These are phyloP conservation scores for Chrysolophus pictus DNA, from an alignment of 2,797 vertebrate genomes.

Conservation along the genomic window DNA sequence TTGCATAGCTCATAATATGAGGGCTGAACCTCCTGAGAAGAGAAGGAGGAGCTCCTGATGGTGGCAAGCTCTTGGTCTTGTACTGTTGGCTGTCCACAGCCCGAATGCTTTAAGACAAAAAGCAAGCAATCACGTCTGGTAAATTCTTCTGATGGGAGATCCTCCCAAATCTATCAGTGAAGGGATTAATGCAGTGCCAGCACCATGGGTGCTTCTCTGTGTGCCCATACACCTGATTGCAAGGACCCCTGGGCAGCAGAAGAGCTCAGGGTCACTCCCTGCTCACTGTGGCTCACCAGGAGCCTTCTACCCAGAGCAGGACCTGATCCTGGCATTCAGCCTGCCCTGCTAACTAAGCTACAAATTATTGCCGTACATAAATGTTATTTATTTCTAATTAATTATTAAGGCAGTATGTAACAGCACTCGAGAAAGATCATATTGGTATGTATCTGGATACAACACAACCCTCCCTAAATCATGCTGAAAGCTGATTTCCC, in stretches of 20 bases:
- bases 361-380: slow-evolving; percentile 16
- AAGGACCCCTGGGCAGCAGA: not conserved
- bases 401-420: slow-evolving; percentile 38
- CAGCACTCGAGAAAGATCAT: slow-evolving; percentile 8
- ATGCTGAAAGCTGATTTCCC: not conserved
- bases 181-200: not conserved
- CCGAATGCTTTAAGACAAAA: not conserved
- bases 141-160: not conserved
- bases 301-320: not conserved
- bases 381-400: slow-evolving; percentile 44
- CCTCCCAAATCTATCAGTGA: not conserved
- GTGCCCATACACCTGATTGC: fast-evolving
- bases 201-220: fast-evolving
- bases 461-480: slow-evolving; percentile 22
- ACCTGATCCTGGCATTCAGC: not conserved
- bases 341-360: not conserved
- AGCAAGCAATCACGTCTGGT: not conserved
- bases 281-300: not conserved
- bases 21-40: not conserved
- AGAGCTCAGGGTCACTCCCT: not conserved
- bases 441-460: not conserved
- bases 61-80: not conserved
- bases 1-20: not conserved
- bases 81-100: not conserved
- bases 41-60: not conserved